Conservation (phyloP, 2,888 invertebrate species). For the Mesorhabditis sp. region DNA sequence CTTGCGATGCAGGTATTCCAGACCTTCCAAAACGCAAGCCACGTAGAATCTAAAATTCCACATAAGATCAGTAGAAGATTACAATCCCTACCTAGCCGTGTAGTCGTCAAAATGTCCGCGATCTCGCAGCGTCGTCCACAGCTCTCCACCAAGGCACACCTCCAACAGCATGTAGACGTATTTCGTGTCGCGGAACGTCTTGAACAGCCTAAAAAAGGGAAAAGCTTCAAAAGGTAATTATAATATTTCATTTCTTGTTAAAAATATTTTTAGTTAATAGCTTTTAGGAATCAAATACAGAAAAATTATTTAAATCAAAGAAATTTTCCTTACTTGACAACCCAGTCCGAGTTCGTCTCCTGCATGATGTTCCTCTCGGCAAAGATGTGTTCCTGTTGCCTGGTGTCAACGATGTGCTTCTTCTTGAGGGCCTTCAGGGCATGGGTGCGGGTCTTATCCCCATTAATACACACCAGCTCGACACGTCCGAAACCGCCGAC, state of each 20-base stretch:
- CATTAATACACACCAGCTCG: slow-evolving; percentile 62
- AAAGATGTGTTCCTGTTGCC: slow-evolving; percentile 82
- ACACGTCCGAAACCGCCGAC: slow-evolving; percentile 89
- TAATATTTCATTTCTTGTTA: background rate
- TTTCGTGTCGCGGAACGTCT: slow-evolving; percentile 83
- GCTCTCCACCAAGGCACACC: slow-evolving; percentile 86
- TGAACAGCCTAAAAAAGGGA: slow-evolving; percentile 73
- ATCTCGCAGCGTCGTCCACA: slow-evolving; percentile 88
- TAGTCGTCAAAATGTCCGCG: slow-evolving; percentile 62
- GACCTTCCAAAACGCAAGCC: slow-evolving; percentile 94
- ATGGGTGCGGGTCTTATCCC: slow-evolving; percentile 67
- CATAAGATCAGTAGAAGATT: background rate
- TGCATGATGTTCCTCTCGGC: slow-evolving; percentile 80
- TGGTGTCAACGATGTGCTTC: slow-evolving; percentile 79
- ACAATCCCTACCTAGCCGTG: slow-evolving; percentile 37
- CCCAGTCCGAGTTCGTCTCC: slow-evolving; percentile 74
- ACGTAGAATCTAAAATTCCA: slow-evolving; percentile 72
- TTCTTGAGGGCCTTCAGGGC: slow-evolving; percentile 86
- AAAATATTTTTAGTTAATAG: background rate
- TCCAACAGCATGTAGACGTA: slow-evolving; percentile 93
- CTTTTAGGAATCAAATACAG: too few relatives aligned
- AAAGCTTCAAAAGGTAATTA: background rate
- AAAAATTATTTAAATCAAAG: background rate
- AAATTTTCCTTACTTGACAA: slow-evolving; percentile 68
- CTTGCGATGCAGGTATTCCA: slow-evolving; percentile 90